These are phyloP conservation scores for Triplophysa dalaica DNA, from an alignment of 2,113 vertebrate genomes.

Conservation along the genomic window DNA sequence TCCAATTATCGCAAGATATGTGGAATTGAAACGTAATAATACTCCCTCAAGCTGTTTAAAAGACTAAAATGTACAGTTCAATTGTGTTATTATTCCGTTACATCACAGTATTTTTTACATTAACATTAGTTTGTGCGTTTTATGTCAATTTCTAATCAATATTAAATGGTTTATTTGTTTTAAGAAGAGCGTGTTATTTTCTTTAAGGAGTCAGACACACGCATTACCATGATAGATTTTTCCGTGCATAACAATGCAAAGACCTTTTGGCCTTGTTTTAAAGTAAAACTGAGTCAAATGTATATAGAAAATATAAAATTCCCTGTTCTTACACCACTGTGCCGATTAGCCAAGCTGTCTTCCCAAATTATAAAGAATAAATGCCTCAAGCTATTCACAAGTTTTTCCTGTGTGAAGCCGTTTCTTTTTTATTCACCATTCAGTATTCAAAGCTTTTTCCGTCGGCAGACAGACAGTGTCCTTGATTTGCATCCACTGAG, in stretches of 20 bases:
- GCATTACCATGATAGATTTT: too few species aligned
- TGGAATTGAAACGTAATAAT: conserved; percentile 50
- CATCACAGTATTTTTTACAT: background rate
- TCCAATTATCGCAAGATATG: conserved; percentile 1
- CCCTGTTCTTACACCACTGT: background rate
- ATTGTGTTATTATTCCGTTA: background rate
- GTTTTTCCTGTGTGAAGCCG: background rate
- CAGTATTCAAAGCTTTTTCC: conserved; percentile 17
- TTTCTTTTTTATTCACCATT: background rate
- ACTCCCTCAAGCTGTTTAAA: conserved; percentile 36
- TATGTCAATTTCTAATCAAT: background rate
- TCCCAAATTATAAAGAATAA: background rate
- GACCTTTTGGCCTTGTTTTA: too few species aligned
- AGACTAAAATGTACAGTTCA: background rate
- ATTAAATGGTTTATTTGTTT: too few species aligned
- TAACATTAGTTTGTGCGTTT: background rate
- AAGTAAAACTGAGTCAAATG: too few species aligned
- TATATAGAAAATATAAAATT: too few species aligned
- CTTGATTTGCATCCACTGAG: conserved; percentile 24
- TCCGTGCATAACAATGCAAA: too few species aligned
- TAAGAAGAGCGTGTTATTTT: too few species aligned
- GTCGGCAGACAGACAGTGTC: conserved; percentile 24
- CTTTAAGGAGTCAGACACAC: too few species aligned
- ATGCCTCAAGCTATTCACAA: background rate
- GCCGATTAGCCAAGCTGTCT: conserved; percentile 38